A percentile compares a stretch with the other conserved stretches of the same genome.
Conservation (phyloP, 2,797 vertebrate species). For the Mergus octosetaceus region DNA sequence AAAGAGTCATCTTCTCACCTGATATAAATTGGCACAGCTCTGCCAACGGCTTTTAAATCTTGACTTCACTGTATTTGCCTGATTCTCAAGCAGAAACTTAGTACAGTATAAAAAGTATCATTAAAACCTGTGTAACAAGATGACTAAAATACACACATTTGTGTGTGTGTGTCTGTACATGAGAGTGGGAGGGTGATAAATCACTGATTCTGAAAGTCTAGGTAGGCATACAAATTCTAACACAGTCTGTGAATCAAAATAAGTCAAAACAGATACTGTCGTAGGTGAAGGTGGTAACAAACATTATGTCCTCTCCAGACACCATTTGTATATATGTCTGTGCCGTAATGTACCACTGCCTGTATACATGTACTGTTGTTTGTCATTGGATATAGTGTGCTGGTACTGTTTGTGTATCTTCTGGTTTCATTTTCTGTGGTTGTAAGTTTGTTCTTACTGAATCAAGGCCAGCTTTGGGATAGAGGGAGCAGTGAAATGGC, state of each 20-base stretch:
- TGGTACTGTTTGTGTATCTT: background rate
- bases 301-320: background rate
- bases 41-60: background rate
- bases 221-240: background rate
- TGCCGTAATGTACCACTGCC: constrained; percentile 2
- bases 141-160: background rate
- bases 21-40: background rate
- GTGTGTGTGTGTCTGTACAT: background rate
- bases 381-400: background rate
- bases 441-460: background rate
- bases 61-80: background rate
- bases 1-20: background rate
- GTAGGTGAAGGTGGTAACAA: background rate
- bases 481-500: background rate
- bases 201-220: background rate
- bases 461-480: background rate
- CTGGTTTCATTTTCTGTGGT: background rate
- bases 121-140: background rate
- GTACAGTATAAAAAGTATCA: background rate
- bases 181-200: background rate
- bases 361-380: background rate
- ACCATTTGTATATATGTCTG: background rate
- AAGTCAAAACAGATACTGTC: background rate
- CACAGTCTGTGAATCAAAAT: background rate
- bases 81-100: background rate